Base-by-base conservation (phyloP, 1,140 invertebrate genomes). In the Sweltsa coloradensis region DNA sequence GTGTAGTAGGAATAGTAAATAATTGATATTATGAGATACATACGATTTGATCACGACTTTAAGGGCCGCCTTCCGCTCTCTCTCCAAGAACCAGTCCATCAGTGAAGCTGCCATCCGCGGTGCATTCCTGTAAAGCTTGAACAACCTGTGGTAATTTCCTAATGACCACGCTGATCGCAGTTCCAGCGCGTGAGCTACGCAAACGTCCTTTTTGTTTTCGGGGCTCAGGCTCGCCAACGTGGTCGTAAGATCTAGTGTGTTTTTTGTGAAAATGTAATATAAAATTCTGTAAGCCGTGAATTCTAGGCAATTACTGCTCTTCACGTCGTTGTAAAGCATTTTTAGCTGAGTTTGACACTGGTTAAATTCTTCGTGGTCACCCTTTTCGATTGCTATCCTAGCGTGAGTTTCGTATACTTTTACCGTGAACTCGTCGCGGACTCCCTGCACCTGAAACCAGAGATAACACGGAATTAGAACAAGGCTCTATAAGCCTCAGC, bases 321-420 rank as follows among this genome's bases (percentile, higher is more conserved):
- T 81, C 22, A 83, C 63, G 59, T 88, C 83, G 47, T 74, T 63
- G 64, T 95, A 97, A 7, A 99, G 71, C 72, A 90, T 85, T 72
- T 89, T 89, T 22, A 99, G 69, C 69, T 98, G 95, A 29, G 92
- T 95, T 69, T 98, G 95, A 65, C 95, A 98, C 63, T 98, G 95
- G 72, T 98, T 98, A 61, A 97, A 98, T 65, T 98, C 95, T 64
- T 95, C 92, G 65, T 96, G 91, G 63, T 99, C 95, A 34, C 89
- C 88, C 67, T 92, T 95, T 64, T 98, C 94, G 61, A 98, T 72
- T 42, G 94, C 94, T 60, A 98, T 92, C 46, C 92, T 73, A 7
- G 92, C 95, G 74, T 99, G 95, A 2, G 91, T 97, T 73, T 99
- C 95, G 70, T 99, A 99, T 9, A 98, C 96, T 59, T 89, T 74